Conservation (phyloP, 2,888 invertebrate genomes). For the Therioaphis trifolii region DNA sequence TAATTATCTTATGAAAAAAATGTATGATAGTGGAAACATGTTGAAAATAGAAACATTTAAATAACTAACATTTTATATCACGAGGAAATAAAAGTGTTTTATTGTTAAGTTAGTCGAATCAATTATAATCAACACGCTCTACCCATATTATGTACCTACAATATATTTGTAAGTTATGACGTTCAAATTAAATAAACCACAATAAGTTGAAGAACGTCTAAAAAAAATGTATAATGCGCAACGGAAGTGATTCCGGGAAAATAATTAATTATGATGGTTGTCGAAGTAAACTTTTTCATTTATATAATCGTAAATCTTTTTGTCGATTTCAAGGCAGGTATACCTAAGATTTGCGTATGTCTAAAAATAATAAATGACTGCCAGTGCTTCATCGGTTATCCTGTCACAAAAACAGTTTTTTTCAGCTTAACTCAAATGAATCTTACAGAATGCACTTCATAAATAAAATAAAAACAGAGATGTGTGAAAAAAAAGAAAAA, state of each 20-base stretch:
- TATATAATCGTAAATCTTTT: slow-evolving; percentile 55
- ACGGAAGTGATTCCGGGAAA: neutral
- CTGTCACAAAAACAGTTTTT: slow-evolving; percentile 48
- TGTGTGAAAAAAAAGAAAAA: too few relatives aligned
- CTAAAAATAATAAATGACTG: slow-evolving; percentile 57
- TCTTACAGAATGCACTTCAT: neutral
- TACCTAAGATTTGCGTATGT: slow-evolving; percentile 50
- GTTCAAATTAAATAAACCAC: neutral
- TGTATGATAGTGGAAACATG: too few relatives aligned
- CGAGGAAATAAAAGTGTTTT: neutral
- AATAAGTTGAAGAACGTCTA: neutral
- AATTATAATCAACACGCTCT: too few relatives aligned
- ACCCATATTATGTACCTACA: neutral
- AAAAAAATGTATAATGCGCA: neutral
- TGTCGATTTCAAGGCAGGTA: slow-evolving; percentile 36
- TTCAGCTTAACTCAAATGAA: slow-evolving; percentile 39
- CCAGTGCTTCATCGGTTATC: slow-evolving; percentile 48
- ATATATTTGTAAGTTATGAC: neutral
- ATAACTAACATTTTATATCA: too few relatives aligned
- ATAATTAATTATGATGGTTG: slow-evolving; percentile 54
- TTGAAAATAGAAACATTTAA: too few relatives aligned
- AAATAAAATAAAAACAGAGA: slow-evolving; percentile 12
- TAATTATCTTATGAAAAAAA: too few relatives aligned
- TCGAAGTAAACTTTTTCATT: slow-evolving; percentile 38
- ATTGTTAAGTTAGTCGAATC: neutral